Base-by-base conservation (phyloP, 2,113 vertebrate species). In the Chloroceryle aenea region DNA sequence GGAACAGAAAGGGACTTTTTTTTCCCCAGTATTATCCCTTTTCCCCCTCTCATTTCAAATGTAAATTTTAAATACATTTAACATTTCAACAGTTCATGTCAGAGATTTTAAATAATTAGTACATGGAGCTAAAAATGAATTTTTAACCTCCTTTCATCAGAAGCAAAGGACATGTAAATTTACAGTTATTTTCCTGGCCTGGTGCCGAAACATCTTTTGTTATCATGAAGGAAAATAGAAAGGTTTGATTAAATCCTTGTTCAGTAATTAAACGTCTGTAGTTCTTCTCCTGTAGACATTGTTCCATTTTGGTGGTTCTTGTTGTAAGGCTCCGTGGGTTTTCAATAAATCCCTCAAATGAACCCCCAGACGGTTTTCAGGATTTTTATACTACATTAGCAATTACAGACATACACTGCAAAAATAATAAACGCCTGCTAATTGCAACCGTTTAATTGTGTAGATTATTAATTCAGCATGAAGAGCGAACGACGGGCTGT, bases 221-320 rank as follows among this genome's bases (percentile, higher is more conserved):
- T 97, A 63, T 48, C 4, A 1, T 75, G 75, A 77, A 74, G 66
- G 63, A 91, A 95, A 95, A 95, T 80, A 83, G 93, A 92, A 85
- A 95, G 89, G 50, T 96, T 96, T 94, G 91, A 94, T 96, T 95
- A 97, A 95, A 89, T 94, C 90, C 89, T 88, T 95, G 63, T 55
- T 91, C 32, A 4, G 38, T 96, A 96, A 96, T 96, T 95, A 96
- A 63, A 45, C 30, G 87, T 91, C 95, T 93, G 38, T 87, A 90
- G 21, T 61, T 89, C 90, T 76, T 63, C 59, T 95, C 43, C 13
- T 61, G 56, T 93, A 94, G 91, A 85, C 72, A 32, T 76, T 77
- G 58, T 89, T 94, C 75, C 58, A 18, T 87, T 93, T 80, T 89
- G 78, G 87, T 94, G 71, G 25, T 80, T 42, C 55, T 93, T 89